Conservation (phyloP, 2,888 invertebrate genomes). For the Agrochola lota region DNA sequence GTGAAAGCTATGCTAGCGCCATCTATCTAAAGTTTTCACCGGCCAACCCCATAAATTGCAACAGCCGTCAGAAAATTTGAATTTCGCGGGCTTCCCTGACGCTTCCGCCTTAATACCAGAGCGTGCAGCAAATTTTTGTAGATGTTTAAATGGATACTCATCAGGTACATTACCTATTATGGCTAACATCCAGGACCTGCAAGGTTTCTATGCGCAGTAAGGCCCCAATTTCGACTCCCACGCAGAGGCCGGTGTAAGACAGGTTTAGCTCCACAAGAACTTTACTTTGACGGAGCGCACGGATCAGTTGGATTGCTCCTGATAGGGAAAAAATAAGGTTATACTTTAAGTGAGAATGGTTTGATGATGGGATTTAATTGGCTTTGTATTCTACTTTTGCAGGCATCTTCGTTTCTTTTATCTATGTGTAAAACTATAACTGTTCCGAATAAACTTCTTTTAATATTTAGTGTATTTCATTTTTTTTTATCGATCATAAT, state of each 20-base stretch:
- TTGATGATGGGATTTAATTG: background rate
- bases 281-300: conserved; percentile 14
- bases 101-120: background rate
- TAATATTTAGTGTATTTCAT: background rate
- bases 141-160: background rate
- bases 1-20: too few species aligned
- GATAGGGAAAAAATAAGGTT: background rate
- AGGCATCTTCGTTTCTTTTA: background rate
- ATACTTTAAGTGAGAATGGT: background rate
- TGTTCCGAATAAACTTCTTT: background rate
- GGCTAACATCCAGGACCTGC: conserved; percentile 29
- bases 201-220: conserved; percentile 26
- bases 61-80: too few species aligned
- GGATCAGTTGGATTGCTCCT: conserved; percentile 25
- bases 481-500: too few species aligned
- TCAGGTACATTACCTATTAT: conserved; percentile 36
- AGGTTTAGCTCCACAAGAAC: conserved; percentile 29
- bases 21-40: too few species aligned
- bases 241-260: conserved; percentile 12
- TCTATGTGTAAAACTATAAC: background rate
- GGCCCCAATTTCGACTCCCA: background rate
- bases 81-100: background rate
- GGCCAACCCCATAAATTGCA: background rate
- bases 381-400: background rate
- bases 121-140: background rate